phyloP scores from a whole-genome alignment of 64 coral and sea anemone species.

The Porites australiensis region DNA sequence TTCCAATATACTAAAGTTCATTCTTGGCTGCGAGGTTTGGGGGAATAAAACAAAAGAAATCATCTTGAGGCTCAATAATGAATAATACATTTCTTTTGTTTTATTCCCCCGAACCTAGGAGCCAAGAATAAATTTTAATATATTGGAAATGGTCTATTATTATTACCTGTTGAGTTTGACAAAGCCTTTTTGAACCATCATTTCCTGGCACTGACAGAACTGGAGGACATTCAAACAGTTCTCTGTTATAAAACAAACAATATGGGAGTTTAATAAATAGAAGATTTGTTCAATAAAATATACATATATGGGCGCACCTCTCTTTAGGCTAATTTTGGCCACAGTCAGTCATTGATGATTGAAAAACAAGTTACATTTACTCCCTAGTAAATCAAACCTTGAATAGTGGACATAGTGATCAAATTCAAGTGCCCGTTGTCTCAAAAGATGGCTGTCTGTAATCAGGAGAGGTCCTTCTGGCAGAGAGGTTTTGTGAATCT shows the following conservation, averaged over 20 bases:
- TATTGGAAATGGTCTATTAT: too few species aligned
- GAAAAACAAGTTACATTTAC: too few species aligned
- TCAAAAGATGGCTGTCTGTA: slow-evolving; percentile 64
- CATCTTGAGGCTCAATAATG: too few species aligned
- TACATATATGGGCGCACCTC: too few species aligned
- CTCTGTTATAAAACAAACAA: not conserved
- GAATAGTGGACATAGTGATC: slow-evolving; percentile 67
- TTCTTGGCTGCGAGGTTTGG: too few species aligned
- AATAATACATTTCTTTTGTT: too few species aligned
- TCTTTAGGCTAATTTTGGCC: too few species aligned
- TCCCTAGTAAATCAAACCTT: slow-evolving; percentile 14
- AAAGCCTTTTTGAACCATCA: not conserved
- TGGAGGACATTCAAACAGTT: slow-evolving; percentile 64
- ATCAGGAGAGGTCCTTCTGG: slow-evolving; percentile 60
- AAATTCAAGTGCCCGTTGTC: slow-evolving; percentile 41
- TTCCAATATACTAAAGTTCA: too few species aligned
- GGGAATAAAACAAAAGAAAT: too few species aligned
- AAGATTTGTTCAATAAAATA: not conserved
- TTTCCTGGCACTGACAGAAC: not conserved
- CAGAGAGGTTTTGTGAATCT: slow-evolving; percentile 57
- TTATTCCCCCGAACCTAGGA: too few species aligned
- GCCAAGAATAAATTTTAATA: too few species aligned
- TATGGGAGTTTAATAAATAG: not conserved
- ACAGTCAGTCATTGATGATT: too few species aligned
- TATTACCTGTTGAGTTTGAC: not conserved